Base-by-base conservation (phyloP, 2,888 invertebrate genomes). In the Pinctada fucata region DNA sequence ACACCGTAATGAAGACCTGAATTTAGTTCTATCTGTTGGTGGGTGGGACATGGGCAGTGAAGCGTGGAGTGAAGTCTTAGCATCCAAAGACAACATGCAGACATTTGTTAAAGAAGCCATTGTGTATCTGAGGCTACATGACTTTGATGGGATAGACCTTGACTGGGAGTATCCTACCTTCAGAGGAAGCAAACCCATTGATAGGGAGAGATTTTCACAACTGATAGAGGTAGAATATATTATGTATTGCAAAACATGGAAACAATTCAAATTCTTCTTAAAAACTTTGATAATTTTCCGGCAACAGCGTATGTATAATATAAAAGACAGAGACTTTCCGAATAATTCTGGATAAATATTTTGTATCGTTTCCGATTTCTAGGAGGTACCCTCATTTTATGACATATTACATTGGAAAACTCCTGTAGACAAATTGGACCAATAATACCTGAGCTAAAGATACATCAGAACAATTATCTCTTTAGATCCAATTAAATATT, bases 111-210 rank as follows among this genome's bases (percentile, higher is more conserved):
- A 75, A 48, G 85, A 83, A 75, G 80, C 83, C 52, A 84, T 84
- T 58, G 76, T 66, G 45, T 90, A 79, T 72, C 67, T 89, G 65
- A 79, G 86, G 16, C 51, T 79, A n/a, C 74, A 85, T 89, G 95
- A 95, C 73, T 98, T 98, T 90, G 95, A 95, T 82, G 98, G 98
- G 2, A 93, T 98, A 0, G 97, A 97, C 88, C 48, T 76, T 3
- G 70, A 76, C 50, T 76, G 76, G 76, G 70, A 76, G 76, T 76
- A 76, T 49, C 76, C 76, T 16, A 49, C 70, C 3, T 69, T 63
- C n/a, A 58, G 76, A 48, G 70, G 70, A 3, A 76, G 76, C 63
- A 58, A 67, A 48, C 52, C 69, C 0, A 58, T 50, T 16, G 76
- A 76, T 31, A 76, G 49, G 45, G 31, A 64, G 31, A 58, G 49